Evolutionary conservation across 1,140 invertebrate species (phyloP), one percentile per base, ranked within the genome.

Genomic region (Penaeus japonicus): DNA sequence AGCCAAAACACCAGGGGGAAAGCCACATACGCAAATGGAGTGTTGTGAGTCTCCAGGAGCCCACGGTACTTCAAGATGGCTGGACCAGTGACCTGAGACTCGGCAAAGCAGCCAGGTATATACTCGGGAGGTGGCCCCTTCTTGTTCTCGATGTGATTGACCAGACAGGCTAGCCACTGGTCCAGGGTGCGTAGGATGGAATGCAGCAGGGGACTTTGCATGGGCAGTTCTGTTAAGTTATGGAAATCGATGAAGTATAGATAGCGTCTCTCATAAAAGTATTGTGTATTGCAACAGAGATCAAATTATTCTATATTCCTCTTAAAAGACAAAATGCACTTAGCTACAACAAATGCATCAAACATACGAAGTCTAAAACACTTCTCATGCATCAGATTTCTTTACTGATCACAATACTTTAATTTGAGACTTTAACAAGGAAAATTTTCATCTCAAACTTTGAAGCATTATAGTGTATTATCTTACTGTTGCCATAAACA

Each of bases 31-130:
- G 95, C 94, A 92, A 99, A 99, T 47, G 99, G 99, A 5, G 98
- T 99, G 92, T 99, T 99, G 84, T 96, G 95, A 91, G 96, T 96
- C 91, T 99, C 97, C 59, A 99, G 92, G 10, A 99, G 93, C 91
- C 96, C 96, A 91, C 97, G 95, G 93, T 99, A 99, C 93, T 99
- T 99, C 91, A 97, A 95, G 90, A 98, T 96, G 27, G 97, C 95
- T 55, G 97, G 96, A 0, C 96, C 96, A 47, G 94, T 93, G 39
- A 91, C 87, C 80, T 94, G 93, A 89, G 94, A 95, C 92, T 96
- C 96, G 77, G 95, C 95, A 93, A 95, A 96, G 92, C 96, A 97
- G 59, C 96, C 96, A 17, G 96, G 97, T 89, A 98, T 96, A 91
- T 96, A 98, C 93, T 96, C 95, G 0, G 94, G 92, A 24, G 97